A percentile compares a stretch with the other conserved stretches of the same genome.
phyloP scores from a whole-genome alignment of 2,797 vertebrate genomes.

The Poeciliopsis presidionis region DNA sequence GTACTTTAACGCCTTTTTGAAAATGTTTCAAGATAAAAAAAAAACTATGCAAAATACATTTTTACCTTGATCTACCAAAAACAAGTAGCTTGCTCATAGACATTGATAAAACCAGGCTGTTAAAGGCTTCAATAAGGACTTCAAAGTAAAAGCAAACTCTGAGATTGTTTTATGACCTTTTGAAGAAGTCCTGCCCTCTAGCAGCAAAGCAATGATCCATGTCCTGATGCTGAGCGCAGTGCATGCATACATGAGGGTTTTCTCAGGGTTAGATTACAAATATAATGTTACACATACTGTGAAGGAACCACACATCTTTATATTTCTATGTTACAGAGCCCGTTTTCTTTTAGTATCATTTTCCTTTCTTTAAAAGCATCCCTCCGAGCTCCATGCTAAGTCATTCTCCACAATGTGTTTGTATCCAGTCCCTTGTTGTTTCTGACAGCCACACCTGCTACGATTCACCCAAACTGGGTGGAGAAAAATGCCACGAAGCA shows the following conservation, averaged over 20 bases:
- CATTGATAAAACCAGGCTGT: not conserved
- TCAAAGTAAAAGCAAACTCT: not conserved
- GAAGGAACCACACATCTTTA: not conserved
- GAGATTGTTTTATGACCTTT: not conserved
- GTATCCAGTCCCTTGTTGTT: conserved; percentile 22
- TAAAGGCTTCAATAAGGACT: not conserved
- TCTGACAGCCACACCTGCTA: conserved; percentile 64
- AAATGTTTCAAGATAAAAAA: not conserved
- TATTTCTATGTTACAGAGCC: not conserved
- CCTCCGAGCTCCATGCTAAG: conserved; percentile 17
- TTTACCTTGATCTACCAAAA: not conserved
- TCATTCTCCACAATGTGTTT: conserved; percentile 31
- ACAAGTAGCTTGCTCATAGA: not conserved
- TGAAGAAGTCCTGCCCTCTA: not conserved
- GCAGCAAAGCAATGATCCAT: not conserved
- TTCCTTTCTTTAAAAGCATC: conserved; percentile 16
- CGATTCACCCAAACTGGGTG: conserved; percentile 43
- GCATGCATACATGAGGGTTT: not conserved
- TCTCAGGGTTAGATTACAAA: not conserved
- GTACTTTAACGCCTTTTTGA: not conserved
- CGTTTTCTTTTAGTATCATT: conserved; percentile 15
- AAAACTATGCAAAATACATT: no score
- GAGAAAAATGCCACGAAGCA: conserved; percentile 43
- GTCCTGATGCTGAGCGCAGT: not conserved
- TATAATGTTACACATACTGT: not conserved